Evolutionary conservation across 1,140 invertebrate genomes (phyloP), one percentile per base, ranked within the genome.

Genomic region (Drosophila bifasciata): DNA sequence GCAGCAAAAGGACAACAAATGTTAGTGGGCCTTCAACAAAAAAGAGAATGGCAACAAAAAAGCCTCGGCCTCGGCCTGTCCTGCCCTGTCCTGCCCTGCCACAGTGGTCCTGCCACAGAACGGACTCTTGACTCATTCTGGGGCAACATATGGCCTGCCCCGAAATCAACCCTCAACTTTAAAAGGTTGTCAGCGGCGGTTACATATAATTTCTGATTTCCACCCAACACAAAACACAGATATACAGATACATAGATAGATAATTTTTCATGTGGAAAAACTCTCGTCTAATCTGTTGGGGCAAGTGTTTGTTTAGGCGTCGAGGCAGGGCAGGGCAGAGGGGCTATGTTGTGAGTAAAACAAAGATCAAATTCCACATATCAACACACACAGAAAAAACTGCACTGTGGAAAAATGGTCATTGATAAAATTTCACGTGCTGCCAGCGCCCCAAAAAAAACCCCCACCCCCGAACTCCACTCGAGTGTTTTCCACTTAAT

Each of bases 401-500:
- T 23, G 61, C 64, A 1, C 28, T 32, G 28, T 32, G 9, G 28
- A 11, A 32, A 32, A 32, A 32, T 11, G 64, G 49, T 45, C 53
- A 69, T 39, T 64, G 79, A 64, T 73, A 73, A 46, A 44, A 73
- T 68, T 62, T 81, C 80, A 84, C 79, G 79, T 79, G 79, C 79
- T 57, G 32, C 25, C 39, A 36, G 36, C 23, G 23, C 76, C 28
- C 56, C 43, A 41, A 44, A 51, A 39, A 15, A 15, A 11, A n/a
- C n/a, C n/a, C n/a, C n/a, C n/a, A n/a, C n/a, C n/a, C n/a, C n/a
- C n/a, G n/a, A n/a, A n/a, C 51, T 60, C 36, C 52, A 59, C 11
- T 76, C 74, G 57, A 86, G 81, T 86, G 83, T 76, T 86, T 86
- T 88, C 83, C 83, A 88, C 84, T 86, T 88, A 88, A 79, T 86